Base-by-base conservation (phyloP, 2,888 invertebrate species). In the Drosophila suboccidentalis region DNA sequence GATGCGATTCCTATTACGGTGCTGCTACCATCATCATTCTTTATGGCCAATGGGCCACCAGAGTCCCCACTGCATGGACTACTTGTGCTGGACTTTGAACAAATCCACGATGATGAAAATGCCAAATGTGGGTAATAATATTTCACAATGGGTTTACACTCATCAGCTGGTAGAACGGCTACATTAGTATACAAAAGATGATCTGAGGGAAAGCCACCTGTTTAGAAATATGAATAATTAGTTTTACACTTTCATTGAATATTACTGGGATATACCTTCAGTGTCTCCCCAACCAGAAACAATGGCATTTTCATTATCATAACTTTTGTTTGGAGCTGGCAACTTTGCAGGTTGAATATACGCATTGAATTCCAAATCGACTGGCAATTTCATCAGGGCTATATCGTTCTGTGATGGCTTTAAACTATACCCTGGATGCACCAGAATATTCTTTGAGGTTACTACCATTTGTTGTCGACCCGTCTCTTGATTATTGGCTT, bases 321-420 rank as follows among this genome's bases (percentile, higher is more conserved):
- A 29, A 6, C 1, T 8, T 29, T 29, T 8, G 8, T 2, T 29
- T 29, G 29, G 8, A 29, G 39, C 39, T 0, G 70, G 49, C 9
- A 58, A 44, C 19, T 44, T 26, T 0, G 43, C 69, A 1, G 71
- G 43, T 19, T 34, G 63, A 9, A 69, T 63, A 36, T 54, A 70
- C 2, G 58, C 58, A 39, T 58, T n/a, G 9, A 54, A 69, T 1
- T 43, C 26, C 13, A 71, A 13, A 13, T 63, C 49, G 8, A 49
- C 10, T 26, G 70, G 71, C 0, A 71, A 58, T 39, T n/a, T 58
- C 4, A 71, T 63, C 3, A 71, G 9, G 1, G 58, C 71, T 29
- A 71, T 69, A n/a, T 71, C 58, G 19, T 69, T n/a, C n/a, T 71
- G 5, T 22, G 6, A 0, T n/a, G n/a, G n/a, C n/a, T n/a, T n/a